Percentiles rank a stretch among this genome's conserved stretches.
Conservation (phyloP, 2,797 vertebrate species). For the Diglossa cyanea region DNA sequence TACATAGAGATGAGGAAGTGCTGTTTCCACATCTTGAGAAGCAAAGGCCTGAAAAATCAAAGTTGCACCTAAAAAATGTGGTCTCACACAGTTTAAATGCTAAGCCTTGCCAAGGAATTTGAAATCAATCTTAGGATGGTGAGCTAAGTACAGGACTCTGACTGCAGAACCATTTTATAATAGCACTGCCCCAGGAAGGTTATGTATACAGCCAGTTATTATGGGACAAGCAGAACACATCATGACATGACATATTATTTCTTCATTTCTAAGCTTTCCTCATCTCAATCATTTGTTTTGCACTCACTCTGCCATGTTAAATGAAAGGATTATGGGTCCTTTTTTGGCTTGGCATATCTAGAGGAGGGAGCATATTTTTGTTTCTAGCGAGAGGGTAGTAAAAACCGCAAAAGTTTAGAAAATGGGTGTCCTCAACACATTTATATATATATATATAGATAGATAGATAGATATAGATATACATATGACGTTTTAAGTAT, state of each 20-base stretch:
- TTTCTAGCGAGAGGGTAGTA: neutral
- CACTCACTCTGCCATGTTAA: neutral
- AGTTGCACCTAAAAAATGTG: neutral
- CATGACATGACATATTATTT: neutral
- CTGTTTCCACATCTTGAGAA: neutral
- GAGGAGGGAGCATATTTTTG: neutral
- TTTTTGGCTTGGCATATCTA: neutral
- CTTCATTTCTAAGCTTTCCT: neutral
- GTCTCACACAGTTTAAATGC: neutral
- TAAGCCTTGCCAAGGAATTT: neutral
- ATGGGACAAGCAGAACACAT: neutral
- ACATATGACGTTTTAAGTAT: neutral
- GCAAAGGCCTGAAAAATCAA: neutral
- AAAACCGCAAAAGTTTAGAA: neutral
- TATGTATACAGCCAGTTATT: neutral
- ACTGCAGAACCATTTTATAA: neutral
- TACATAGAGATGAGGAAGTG: neutral
- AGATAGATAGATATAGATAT: no score
- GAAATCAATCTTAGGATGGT: neutral
- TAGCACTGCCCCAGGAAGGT: neutral
- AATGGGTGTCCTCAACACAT: neutral
- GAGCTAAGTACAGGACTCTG: neutral
- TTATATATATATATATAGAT: no score
- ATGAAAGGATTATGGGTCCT: neutral
- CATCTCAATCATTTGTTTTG: fast-evolving